A percentile compares a stretch with the other conserved stretches of the same genome.
phyloP scores from a whole-genome alignment of 1,140 invertebrate species.

The Diachasmimorpha longicaudata region DNA sequence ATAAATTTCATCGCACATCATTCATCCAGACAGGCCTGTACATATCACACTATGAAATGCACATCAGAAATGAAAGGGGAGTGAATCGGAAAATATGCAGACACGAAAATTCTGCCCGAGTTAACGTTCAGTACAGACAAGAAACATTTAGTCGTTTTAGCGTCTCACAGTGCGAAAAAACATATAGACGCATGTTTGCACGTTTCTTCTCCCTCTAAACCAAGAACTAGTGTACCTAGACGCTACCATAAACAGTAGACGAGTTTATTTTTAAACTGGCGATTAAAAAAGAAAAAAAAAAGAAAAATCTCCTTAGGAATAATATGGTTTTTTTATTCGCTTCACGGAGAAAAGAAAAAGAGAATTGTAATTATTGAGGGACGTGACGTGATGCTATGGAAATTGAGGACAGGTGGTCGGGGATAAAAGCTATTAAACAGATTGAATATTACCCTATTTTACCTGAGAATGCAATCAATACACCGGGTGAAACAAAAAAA shows the following conservation, averaged over 20 bases:
- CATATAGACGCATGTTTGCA: background rate
- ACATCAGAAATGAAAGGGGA: background rate
- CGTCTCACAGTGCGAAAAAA: background rate
- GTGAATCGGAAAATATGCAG: too few relatives aligned
- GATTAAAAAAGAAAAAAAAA: background rate
- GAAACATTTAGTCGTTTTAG: background rate
- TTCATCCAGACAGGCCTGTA: background rate
- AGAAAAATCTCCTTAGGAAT: background rate
- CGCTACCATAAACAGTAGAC: background rate
- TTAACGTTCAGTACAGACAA: background rate
- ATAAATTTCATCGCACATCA: background rate
- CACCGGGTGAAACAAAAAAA: slow-evolving; percentile 23
- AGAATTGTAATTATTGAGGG: slow-evolving; percentile 14
- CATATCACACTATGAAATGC: background rate
- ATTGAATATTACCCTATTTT: slow-evolving; percentile 55
- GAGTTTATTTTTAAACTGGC: background rate
- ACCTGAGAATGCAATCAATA: slow-evolving; percentile 47
- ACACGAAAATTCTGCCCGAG: too few relatives aligned
- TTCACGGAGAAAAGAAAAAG: background rate
- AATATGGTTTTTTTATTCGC: background rate
- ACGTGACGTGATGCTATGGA: slow-evolving; percentile 33
- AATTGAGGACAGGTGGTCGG: slow-evolving; percentile 39
- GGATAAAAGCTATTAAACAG: slow-evolving; percentile 42
- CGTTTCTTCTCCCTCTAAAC: background rate
- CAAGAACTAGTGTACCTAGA: background rate